A percentile compares a stretch with the other conserved stretches of the same genome.
phyloP scores from a whole-genome alignment of 1,140 invertebrate species.

The Papilio polytes region DNA sequence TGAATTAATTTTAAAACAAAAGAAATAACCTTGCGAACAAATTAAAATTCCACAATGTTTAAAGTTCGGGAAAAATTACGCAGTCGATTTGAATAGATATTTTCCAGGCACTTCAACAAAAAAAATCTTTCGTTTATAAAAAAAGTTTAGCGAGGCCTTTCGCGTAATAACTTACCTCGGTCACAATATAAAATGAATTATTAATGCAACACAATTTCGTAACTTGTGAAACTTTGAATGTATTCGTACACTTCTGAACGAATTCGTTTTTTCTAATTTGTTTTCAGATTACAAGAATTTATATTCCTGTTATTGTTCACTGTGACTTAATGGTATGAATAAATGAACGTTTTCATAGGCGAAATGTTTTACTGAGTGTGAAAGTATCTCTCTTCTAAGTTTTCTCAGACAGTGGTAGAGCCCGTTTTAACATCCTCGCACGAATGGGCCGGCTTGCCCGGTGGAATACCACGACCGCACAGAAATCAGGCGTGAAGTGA shows the following conservation, averaged over 20 bases:
- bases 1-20: background rate
- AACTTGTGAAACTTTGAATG: background rate
- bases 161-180: constrained; percentile 10
- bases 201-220: constrained; percentile 14
- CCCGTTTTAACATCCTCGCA: too few species aligned
- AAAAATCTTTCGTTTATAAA: constrained; percentile 16
- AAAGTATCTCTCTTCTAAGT: too few species aligned
- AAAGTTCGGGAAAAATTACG: constrained; percentile 1
- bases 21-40: background rate
- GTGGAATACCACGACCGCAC: too few species aligned
- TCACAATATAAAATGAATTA: constrained; percentile 27
- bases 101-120: background rate
- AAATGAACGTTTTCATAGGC: too few species aligned
- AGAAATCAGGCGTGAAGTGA: too few species aligned
- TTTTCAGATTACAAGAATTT: background rate
- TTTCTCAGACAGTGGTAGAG: too few species aligned
- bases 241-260: constrained; percentile 9
- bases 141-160: constrained; percentile 15
- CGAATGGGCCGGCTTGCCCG: too few species aligned
- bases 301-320: background rate
- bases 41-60: background rate
- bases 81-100: constrained; percentile 18
- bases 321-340: background rate
- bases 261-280: constrained; percentile 16
- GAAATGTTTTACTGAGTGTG: too few species aligned